Conservation (phyloP, 2,888 invertebrate species). For the Agrypnus murinus region DNA sequence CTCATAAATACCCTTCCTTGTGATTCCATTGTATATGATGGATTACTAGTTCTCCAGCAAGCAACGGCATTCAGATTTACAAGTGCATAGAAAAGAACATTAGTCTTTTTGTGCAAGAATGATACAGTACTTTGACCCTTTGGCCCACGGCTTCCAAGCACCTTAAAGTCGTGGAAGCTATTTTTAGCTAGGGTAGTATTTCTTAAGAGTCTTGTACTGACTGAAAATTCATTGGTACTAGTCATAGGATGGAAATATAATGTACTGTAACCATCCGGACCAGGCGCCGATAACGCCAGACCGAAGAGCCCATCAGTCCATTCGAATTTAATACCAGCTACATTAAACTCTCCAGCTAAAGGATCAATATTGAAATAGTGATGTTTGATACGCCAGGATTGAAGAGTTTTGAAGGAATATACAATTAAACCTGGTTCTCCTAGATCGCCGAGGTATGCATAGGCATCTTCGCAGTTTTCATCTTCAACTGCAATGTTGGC, state of each 20-base stretch:
- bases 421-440: constrained; percentile 82
- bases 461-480: constrained; percentile 81
- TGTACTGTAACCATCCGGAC: constrained; percentile 79
- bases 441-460: constrained; percentile 82
- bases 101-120: constrained; percentile 81
- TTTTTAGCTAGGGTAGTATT: constrained; percentile 74
- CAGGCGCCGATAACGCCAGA: constrained; percentile 79
- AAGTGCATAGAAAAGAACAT: constrained; percentile 83
- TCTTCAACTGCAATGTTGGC: constrained; percentile 88
- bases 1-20: constrained; percentile 84
- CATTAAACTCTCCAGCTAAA: constrained; percentile 81
- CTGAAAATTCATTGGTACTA: constrained; percentile 84
- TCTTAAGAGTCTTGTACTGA: constrained; percentile 80
- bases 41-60: constrained; percentile 84
- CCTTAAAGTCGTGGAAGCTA: constrained; percentile 79
- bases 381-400: constrained; percentile 84
- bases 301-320: constrained; percentile 89
- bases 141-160: constrained; percentile 80
- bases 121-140: constrained; percentile 84
- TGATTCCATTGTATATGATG: constrained; percentile 79
- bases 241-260: constrained; percentile 87
- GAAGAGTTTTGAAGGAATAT: constrained; percentile 82
- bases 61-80: constrained; percentile 85
- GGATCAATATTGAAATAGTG: constrained; percentile 75
- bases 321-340: constrained; percentile 80